phyloP scores from a whole-genome alignment of 2,113 vertebrate species.

The Cottus gobio region DNA sequence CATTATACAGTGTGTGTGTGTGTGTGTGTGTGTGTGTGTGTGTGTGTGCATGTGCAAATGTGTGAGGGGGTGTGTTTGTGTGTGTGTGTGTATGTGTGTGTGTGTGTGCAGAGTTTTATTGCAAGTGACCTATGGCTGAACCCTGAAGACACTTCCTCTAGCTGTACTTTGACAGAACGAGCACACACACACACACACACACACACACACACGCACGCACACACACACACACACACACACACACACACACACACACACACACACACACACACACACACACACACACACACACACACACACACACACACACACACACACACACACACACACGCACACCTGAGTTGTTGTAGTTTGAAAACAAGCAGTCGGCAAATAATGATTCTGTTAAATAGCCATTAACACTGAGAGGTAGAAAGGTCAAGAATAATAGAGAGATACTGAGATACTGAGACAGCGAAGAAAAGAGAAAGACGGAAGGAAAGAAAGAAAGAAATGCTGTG shows the following conservation, averaged over 20 bases:
- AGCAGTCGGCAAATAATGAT: constrained; percentile 36
- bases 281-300: constrained; percentile 6
- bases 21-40: neutral
- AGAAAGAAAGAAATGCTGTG: neutral
- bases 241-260: constrained; percentile 14
- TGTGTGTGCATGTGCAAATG: neutral
- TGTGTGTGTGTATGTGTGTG: constrained; percentile 4
- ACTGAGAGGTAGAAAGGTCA: constrained; percentile 8
- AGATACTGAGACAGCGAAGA: neutral
- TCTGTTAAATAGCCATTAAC: constrained; percentile 33
- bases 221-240: constrained; percentile 21
- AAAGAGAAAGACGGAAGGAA: neutral
- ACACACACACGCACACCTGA: constrained; percentile 29
- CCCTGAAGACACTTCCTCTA: constrained; percentile 46
- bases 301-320: neutral
- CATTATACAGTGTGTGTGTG: neutral
- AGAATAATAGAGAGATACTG: neutral
- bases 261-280: constrained; percentile 5
- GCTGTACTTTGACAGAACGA: constrained; percentile 14
- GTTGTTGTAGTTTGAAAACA: constrained; percentile 24
- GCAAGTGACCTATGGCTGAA: constrained; percentile 62
- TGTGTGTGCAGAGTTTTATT: constrained; percentile 30
- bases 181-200: neutral
- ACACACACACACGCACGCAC: neutral
- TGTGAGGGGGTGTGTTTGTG: neutral